These are phyloP conservation scores for Lucinisca nassula DNA, from an alignment of 2,888 invertebrate genomes.

Conservation along the genomic window DNA sequence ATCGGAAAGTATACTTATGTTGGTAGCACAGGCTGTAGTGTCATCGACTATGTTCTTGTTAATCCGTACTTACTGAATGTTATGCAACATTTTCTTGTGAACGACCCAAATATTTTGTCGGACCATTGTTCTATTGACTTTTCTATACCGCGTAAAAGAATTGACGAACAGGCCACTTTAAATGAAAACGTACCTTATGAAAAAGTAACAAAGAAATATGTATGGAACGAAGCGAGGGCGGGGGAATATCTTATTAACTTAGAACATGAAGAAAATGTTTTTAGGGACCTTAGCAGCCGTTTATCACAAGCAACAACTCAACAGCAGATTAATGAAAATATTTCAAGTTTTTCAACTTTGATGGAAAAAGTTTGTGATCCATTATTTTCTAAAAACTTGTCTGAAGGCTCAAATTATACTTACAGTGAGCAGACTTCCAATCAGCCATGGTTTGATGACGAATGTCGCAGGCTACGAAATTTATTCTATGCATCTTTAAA, in stretches of 20 bases:
- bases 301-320: background rate
- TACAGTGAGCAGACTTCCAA: background rate
- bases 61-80: background rate
- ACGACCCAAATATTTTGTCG: conserved; percentile 28
- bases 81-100: background rate
- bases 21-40: conserved; percentile 10
- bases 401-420: background rate
- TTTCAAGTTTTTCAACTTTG: background rate
- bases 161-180: too few species aligned
- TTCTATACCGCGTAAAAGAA: too few species aligned
- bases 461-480: conserved; percentile 6
- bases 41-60: conserved; percentile 34
- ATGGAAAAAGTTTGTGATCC: conserved; percentile 13
- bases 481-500: conserved; percentile 9
- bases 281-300: background rate
- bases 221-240: background rate
- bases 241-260: background rate
- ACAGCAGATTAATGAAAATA: background rate
- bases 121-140: conserved; percentile 31
- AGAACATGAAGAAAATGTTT: too few species aligned
- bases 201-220: background rate
- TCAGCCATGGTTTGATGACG: conserved; percentile 18
- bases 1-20: conserved; percentile 35
- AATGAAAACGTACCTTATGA: background rate
- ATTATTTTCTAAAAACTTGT: background rate